These are phyloP conservation scores for Falco novaeseelandiae DNA, from an alignment of 2,797 vertebrate genomes.

Conservation along the genomic window DNA sequence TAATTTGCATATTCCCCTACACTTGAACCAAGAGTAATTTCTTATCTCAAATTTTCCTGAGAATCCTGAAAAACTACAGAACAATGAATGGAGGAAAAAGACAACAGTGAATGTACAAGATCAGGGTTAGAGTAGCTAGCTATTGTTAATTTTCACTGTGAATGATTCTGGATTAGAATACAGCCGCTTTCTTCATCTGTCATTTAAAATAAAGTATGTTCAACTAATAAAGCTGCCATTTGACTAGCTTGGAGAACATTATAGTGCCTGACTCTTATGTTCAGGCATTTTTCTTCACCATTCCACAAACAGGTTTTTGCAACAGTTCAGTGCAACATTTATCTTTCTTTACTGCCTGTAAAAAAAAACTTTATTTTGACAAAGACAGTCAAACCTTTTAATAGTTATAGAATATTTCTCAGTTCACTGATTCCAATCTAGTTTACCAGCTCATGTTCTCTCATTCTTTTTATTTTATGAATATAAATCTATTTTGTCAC, in stretches of 20 bases:
- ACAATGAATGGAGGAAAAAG: background rate
- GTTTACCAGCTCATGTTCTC: background rate
- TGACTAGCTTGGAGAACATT: background rate
- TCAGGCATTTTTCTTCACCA: background rate
- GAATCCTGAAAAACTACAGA: background rate
- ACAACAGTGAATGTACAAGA: background rate
- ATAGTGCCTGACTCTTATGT: background rate
- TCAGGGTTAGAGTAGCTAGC: background rate
- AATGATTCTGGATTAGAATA: background rate
- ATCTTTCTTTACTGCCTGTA: background rate
- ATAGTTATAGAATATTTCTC: background rate
- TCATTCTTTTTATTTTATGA: background rate
- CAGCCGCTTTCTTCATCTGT: fast-evolving
- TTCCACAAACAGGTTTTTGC: background rate
- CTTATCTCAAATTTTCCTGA: background rate
- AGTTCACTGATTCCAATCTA: background rate
- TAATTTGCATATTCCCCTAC: background rate
- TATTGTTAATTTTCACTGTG: background rate
- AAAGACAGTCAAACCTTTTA: background rate
- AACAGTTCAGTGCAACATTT: background rate
- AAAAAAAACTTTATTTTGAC: background rate
- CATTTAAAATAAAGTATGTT: background rate
- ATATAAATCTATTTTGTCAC: background rate
- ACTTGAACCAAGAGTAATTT: background rate
- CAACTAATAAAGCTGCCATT: background rate